A percentile compares a stretch with the other conserved stretches of the same genome.
These are phyloP conservation scores for Muscicapa comitata DNA, from an alignment of 2,797 vertebrate genomes.

Conservation along the genomic window DNA sequence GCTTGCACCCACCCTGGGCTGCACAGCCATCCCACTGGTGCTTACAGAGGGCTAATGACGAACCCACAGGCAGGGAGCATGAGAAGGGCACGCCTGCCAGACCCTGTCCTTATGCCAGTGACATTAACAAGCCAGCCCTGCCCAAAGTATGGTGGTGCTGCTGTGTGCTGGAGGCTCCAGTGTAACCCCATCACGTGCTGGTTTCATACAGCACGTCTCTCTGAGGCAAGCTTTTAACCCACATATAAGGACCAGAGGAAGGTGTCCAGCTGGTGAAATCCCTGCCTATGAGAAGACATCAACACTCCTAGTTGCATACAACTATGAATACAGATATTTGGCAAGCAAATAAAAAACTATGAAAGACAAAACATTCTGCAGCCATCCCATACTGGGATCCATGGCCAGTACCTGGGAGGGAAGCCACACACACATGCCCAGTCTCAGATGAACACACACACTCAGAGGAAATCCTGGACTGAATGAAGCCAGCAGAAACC, in stretches of 20 bases:
- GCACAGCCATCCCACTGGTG: background rate
- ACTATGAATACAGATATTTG: fast-evolving
- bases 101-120: background rate
- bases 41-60: background rate
- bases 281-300: background rate
- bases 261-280: background rate
- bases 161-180: background rate
- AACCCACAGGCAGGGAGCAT: fast-evolving
- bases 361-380: background rate
- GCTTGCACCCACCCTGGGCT: background rate
- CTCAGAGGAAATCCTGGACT: background rate
- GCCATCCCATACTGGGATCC: background rate
- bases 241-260: fast-evolving
- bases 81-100: fast-evolving
- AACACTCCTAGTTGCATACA: fast-evolving
- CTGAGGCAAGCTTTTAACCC: background rate
- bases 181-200: fast-evolving
- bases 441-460: background rate
- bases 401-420: background rate
- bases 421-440: fast-evolving
- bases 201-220: background rate
- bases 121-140: background rate
- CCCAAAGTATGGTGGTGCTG: fast-evolving
- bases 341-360: fast-evolving
- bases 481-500: background rate